Base-by-base conservation (phyloP, 2,888 invertebrate species). In the Zele albiditarsus region DNA sequence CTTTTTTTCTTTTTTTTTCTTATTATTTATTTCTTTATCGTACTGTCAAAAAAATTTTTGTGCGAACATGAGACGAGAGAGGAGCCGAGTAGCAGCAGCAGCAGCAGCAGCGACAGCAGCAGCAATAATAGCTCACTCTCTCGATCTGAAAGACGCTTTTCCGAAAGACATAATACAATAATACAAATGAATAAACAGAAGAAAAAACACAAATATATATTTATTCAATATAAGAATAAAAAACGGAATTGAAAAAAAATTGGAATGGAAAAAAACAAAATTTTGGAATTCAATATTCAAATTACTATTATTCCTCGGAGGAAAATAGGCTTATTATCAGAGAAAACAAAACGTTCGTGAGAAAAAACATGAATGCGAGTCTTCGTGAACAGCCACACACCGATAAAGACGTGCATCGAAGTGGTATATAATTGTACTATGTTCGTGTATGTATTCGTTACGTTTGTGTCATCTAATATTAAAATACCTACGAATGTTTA, bases 341-440 rank as follows among this genome's bases (percentile, higher is more conserved):
- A 60, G 27, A 53, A 57, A 69, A 65, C n/a, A 53, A 53, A 20
- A 28, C 25, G 25, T 71, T 75, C 42, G 28, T 66, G 31, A 65
- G 38, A 31, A 70, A 70, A 67, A 75, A 79, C 75, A 80, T 77
- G n/a, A 20, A 53, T 73, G 75, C 78, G 71, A 79, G 75, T 78
- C 79, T 75, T 79, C 80, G 80, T 81, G 82, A 81, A 83, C 81
- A 81, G 80, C 79, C 83, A 83, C 82, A 82, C 81, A 80, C 82
- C 79, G 81, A 81, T 79, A 81, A 78, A 81, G 81, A 83, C 82
- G 83, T 80, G 80, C 79, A 78, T 77, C 81, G 80, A 78, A 75
- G 76, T 63, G 63, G 20, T 77, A 77, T 73, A 60, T 57, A 49
- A 67, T 62, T 71, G 63, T 65, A 65, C 65, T 77, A 77, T 79